Evolutionary conservation across 2,113 vertebrate species (phyloP).

Genomic region (Megaceryle maxima): DNA sequence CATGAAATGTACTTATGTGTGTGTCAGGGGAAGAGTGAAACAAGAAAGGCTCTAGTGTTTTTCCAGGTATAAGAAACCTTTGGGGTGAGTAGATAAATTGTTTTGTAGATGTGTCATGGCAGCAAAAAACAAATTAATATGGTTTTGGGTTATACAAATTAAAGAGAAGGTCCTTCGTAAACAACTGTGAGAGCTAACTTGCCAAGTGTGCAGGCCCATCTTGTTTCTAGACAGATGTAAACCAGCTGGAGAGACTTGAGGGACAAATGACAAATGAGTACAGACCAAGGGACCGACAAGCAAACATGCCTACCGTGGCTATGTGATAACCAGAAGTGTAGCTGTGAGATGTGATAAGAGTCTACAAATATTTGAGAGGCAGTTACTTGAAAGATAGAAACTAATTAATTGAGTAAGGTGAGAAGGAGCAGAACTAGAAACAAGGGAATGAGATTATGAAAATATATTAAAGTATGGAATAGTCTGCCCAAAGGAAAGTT

Average conservation of each 20-base stretch:
- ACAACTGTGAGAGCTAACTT: neutral
- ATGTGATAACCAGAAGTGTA: neutral
- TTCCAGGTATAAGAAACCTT: neutral
- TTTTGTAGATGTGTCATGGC: neutral
- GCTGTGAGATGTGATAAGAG: neutral
- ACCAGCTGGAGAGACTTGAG: neutral
- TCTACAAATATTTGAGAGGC: constrained; percentile 4
- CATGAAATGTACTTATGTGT: neutral
- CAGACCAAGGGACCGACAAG: neutral
- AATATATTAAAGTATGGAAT: neutral
- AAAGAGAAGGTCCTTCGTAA: neutral
- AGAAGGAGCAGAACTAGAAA: neutral
- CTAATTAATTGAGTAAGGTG: neutral
- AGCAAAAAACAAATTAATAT: neutral
- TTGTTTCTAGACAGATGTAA: neutral
- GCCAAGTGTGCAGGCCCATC: neutral
- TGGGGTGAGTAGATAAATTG: neutral
- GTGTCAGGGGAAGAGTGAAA: neutral
- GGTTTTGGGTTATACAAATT: neutral
- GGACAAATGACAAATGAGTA: neutral
- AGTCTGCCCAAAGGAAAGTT: neutral
- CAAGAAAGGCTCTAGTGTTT: neutral
- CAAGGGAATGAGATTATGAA: constrained; percentile 8
- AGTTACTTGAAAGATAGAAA: neutral
- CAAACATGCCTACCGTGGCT: neutral